Percentiles rank a stretch among this genome's conserved stretches.
Evolutionary conservation across 2,888 invertebrate genomes (phyloP).

Genomic region (Drosophila siamana): DNA sequence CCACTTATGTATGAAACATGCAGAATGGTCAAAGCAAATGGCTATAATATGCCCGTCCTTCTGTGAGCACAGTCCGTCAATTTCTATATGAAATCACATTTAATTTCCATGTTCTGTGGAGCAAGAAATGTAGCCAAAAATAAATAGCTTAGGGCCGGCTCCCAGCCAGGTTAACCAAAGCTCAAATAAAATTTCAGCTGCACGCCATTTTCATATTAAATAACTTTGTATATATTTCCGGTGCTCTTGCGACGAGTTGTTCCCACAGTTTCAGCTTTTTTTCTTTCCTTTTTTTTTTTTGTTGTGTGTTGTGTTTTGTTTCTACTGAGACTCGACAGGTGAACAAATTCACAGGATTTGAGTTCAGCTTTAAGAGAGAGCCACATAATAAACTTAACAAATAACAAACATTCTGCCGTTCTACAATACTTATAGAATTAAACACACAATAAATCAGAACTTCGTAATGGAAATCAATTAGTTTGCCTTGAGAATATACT

Average conservation of each 20-base stretch:
- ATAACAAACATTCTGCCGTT: constrained; percentile 13
- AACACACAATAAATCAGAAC: constrained; percentile 2
- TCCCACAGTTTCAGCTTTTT: constrained; percentile 26
- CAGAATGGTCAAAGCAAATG: constrained; percentile 4
- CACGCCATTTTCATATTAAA: constrained; percentile 81
- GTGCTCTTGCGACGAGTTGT: constrained; percentile 49
- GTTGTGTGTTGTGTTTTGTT: constrained; percentile 39
- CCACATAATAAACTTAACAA: constrained; percentile 11
- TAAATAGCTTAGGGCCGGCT: constrained; percentile 63
- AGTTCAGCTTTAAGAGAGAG: constrained; percentile 31
- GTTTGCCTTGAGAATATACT: not conserved
- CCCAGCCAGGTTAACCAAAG: constrained; percentile 58
- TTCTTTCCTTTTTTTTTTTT: constrained; percentile 6
- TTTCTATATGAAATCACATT: constrained; percentile 52
- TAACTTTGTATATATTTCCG: constrained; percentile 76
- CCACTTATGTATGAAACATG: not conserved
- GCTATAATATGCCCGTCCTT: constrained; percentile 4
- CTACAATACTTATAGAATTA: constrained; percentile 8
- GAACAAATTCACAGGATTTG: constrained; percentile 61
- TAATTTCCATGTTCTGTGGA: constrained; percentile 56
- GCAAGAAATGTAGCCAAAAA: constrained; percentile 46
- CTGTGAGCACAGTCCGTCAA: constrained; percentile 62
- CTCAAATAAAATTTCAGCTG: constrained; percentile 72
- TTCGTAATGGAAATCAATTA: not conserved
- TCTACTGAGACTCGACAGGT: constrained; percentile 65